These are phyloP conservation scores for Scomber scombrus DNA, from an alignment of 2,113 vertebrate genomes.

Conservation along the genomic window DNA sequence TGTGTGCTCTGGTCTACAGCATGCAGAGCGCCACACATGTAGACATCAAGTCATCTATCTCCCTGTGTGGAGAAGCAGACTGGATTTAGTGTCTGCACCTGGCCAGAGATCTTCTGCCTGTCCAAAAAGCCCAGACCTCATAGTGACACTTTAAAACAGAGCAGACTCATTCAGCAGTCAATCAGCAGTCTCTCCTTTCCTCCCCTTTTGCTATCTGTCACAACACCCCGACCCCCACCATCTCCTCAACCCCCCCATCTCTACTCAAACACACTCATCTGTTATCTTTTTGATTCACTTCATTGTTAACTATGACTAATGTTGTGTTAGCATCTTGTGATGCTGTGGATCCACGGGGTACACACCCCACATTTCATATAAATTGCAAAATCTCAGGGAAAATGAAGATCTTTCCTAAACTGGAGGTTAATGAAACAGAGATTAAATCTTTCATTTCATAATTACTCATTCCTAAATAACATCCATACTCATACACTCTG, in stretches of 20 bases:
- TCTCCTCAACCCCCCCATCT: not conserved
- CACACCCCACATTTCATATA: not conserved
- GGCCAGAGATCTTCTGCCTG: conserved; percentile 72
- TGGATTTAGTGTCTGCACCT: conserved; percentile 83
- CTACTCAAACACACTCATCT: conserved; percentile 19
- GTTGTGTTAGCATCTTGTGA: conserved; percentile 11
- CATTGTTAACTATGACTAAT: not conserved
- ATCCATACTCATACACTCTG: not conserved
- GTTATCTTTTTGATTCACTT: conserved; percentile 12
- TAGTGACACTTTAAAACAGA: conserved; percentile 75
- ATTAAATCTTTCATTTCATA: not conserved
- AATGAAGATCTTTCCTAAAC: not conserved
- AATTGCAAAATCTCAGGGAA: not conserved
- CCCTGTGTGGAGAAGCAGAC: conserved; percentile 48
- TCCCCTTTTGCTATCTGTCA: conserved; percentile 40
- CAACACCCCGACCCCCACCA: not conserved
- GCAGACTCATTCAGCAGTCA: conserved; percentile 73
- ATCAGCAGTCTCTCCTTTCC: conserved; percentile 50
- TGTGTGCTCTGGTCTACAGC: conserved; percentile 51
- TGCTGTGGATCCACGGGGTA: not conserved
- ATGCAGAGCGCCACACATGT: conserved; percentile 66
- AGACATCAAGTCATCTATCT: conserved; percentile 62
- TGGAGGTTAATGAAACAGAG: not conserved
- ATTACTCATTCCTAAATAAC: not conserved
- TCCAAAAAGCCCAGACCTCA: conserved; percentile 61